Evolutionary conservation across 1,140 invertebrate genomes (phyloP).

Genomic region (Trachelipus rathkii): DNA sequence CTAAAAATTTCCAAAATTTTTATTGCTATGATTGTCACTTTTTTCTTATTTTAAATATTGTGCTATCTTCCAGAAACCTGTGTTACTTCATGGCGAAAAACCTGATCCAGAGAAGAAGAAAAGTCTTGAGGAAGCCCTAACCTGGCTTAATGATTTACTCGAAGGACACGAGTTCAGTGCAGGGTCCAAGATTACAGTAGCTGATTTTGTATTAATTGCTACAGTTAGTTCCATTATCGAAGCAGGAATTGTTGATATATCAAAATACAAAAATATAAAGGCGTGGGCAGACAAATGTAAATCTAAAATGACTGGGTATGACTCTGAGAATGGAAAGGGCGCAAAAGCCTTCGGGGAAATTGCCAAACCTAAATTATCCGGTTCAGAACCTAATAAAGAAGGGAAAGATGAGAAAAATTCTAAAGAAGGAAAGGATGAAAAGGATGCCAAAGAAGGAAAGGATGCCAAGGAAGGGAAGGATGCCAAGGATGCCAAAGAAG

Average conservation of each 20-base stretch:
- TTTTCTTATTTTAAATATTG: no score
- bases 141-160: conserved; percentile 45
- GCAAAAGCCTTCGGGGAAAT: no score
- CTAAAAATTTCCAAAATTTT: no score
- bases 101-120: conserved; percentile 29
- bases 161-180: conserved; percentile 44
- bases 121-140: conserved; percentile 41
- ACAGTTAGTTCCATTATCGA: conserved; percentile 46
- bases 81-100: conserved; percentile 29
- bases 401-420: no score
- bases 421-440: no score
- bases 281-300: conserved; percentile 64
- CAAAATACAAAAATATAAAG: conserved; percentile 60
- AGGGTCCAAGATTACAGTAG: conserved; percentile 48
- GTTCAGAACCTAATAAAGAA: no score
- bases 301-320: conserved; percentile 51
- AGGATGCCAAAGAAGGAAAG: no score
- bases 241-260: conserved; percentile 41
- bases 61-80: conserved; percentile 25
- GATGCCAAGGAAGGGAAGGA: no score
- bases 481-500: no score
- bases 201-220: conserved; percentile 47
- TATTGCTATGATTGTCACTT: no score
- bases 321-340: no score
- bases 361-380: no score